A percentile compares a stretch with the other conserved stretches of the same genome.
phyloP scores from a whole-genome alignment of 2,113 vertebrate genomes.

The Lichenostomus cassidix region DNA sequence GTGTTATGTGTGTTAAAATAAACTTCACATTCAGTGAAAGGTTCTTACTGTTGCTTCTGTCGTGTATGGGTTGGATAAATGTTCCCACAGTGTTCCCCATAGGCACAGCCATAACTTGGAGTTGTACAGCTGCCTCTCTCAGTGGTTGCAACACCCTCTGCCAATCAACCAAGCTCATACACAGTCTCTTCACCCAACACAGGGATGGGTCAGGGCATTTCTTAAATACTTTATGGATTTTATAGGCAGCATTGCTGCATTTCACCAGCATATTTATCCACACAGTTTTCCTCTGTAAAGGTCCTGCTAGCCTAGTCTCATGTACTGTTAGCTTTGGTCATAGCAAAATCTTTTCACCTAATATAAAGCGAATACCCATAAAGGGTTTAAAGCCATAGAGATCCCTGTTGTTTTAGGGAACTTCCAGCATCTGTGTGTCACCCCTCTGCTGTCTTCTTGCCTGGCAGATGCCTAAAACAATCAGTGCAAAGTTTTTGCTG shows the following conservation, averaged over 20 bases:
- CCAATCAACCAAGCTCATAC: not conserved
- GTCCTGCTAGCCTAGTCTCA: not conserved
- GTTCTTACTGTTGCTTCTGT: not conserved
- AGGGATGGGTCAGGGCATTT: not conserved
- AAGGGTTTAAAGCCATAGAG: not conserved
- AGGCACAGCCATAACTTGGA: not conserved
- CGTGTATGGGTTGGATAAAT: rapidly evolving
- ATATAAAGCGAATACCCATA: not conserved
- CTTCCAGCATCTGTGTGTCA: not conserved
- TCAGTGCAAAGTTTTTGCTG: not conserved
- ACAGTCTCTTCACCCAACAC: not conserved
- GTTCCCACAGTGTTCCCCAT: not conserved
- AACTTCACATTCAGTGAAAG: not conserved
- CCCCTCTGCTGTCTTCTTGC: not conserved
- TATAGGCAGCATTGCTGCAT: not conserved
- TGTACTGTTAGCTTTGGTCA: not conserved
- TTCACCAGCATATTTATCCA: not conserved
- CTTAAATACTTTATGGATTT: not conserved
- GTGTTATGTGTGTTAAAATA: not conserved
- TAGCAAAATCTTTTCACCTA: not conserved
- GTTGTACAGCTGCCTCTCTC: not conserved
- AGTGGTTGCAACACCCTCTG: not conserved
- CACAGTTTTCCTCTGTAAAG: not conserved
- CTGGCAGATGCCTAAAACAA: not conserved
- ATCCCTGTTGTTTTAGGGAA: not conserved